Evolutionary conservation across 2,888 invertebrate genomes (phyloP).

Genomic region (Drosophila villosipedis): DNA sequence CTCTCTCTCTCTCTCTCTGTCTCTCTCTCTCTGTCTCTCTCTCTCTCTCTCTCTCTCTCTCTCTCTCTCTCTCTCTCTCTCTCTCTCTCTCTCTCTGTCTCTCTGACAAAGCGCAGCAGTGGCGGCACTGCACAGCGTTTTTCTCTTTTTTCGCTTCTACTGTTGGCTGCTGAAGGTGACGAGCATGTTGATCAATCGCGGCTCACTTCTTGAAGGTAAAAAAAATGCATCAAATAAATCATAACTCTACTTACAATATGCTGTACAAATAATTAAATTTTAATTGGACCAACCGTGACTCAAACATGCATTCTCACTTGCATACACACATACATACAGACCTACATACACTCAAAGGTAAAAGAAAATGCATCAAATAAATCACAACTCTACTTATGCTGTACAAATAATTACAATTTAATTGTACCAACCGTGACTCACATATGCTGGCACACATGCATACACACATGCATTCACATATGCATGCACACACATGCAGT

Average conservation of each 20-base stretch:
- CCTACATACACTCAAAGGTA: neutral
- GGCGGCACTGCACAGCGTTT: slow-evolving; percentile 66
- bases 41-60: neutral
- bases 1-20: neutral
- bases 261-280: slow-evolving; percentile 27
- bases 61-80: neutral
- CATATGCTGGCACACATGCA: neutral
- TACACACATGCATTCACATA: neutral
- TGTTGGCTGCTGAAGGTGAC: slow-evolving; percentile 63
- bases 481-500: neutral
- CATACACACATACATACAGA: neutral
- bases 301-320: neutral
- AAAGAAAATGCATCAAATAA: neutral
- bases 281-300: slow-evolving; percentile 6
- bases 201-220: slow-evolving; percentile 73
- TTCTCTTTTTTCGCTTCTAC: slow-evolving; percentile 68
- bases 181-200: slow-evolving; percentile 74
- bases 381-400: neutral
- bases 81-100: neutral
- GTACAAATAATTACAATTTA: neutral
- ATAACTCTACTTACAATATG: slow-evolving; percentile 6
- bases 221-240: slow-evolving; percentile 4
- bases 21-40: neutral
- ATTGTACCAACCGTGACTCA: neutral
- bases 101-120: slow-evolving; percentile 40